Evolutionary conservation across 2,113 vertebrate species (phyloP), one percentile per base, ranked within the genome.

Genomic region (Cathartes aura): DNA sequence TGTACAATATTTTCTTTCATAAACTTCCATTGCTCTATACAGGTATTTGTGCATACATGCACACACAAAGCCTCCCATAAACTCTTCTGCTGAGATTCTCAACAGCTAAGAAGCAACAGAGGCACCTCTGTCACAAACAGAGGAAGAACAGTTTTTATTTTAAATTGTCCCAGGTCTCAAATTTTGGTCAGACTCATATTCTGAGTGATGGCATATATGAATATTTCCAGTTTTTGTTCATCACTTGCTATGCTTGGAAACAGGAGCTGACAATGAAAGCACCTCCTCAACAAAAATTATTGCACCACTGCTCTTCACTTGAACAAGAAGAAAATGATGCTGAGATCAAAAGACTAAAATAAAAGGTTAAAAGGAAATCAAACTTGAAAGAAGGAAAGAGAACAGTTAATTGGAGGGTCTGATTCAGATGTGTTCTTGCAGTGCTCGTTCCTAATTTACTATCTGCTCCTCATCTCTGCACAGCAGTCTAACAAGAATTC

Each of bases 321-420:
- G 79, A 97, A 93, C 63, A 85, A 71, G 87, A 95, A 96, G 87
- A 95, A 95, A 90, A 95, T 43, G 92, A 95, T 76, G 82, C 95
- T 93, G 58, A 88, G 93, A 96, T 97, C 96, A 93, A 93, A 93
- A 89, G 96, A 96, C 95, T 96, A 96, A 97, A 97, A 97, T 80
- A 97, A 97, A 97, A 97, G 88, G 96, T 92, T 98, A 97, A 96
- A 97, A 11, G 21, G 85, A 98, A 97, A 98, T 95, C 91, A 97
- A 97, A 97, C 95, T 95, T 96, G 93, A 97, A 97, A 97, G 96
- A 94, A 94, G 59, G 78, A 90, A 93, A 96, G 84, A 86, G 97
- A 97, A 96, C 95, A 93, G 95, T 93, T 98, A 98, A 98, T 98
- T 96, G 97, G 89, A 95, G 91, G 92, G 88, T 83, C 96, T 96